Evolutionary conservation across 2,888 invertebrate species (phyloP), one percentile per base, ranked within the genome.

Genomic region (Lysandra bellargus): DNA sequence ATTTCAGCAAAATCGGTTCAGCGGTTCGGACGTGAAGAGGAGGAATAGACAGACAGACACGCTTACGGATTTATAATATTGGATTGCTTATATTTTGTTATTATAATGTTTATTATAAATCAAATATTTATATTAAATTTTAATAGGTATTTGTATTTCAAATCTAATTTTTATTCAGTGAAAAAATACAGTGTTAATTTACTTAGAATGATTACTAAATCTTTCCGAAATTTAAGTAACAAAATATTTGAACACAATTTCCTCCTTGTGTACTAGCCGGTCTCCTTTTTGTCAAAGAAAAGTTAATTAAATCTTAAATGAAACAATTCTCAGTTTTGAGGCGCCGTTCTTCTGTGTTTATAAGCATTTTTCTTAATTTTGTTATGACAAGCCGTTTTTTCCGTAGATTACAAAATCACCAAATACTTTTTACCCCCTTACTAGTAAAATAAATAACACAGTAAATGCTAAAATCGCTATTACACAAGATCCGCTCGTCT

Each of bases 171-270:
- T 57, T 57, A 57, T 49, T 49, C 49, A 69, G 4, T 69, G 9
- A 30, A 9, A 64, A 6, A 69, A 33, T 37, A 69, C 69, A 33
- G 33, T 69, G 69, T 69, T 4, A 69, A 69, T 69, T 69, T 33
- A 33, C 12, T 69, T 4, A 69, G 30, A 14, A 69, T 69, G 14
- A 69, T 69, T 69, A 33, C 30, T 69, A 33, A 69, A 69, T 33
- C 69, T 69, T 81, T 79, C 78, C 80, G 78, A 80, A 79, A 37
- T 23, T 78, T 33, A 69, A 4, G 14, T 33, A 69, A 69, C 69
- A 69, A 69, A 69, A 69, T 69, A 69, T 69, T 69, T 69, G 33
- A 33, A 33, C 33, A 69, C 69, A 69, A 69, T 69, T 69, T 69
- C 14, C 69, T 69, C 69, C 69, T 69, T 69, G 69, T 69, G 33